phyloP scores from a whole-genome alignment of 2,888 invertebrate species.

The Eumerus sabulonum region DNA sequence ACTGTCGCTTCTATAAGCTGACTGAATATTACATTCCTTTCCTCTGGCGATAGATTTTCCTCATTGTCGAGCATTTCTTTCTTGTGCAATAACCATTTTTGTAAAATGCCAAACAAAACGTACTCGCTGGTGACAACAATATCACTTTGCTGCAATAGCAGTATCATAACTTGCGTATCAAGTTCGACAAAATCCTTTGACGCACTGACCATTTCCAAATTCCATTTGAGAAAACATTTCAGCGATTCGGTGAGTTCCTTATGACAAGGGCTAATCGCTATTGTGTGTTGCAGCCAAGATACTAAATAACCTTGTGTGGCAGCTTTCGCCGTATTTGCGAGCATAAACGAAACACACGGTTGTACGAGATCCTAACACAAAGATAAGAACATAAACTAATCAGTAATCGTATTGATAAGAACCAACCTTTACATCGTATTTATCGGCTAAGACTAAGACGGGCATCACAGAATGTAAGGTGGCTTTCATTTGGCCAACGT shows the following conservation, averaged over 20 bases:
- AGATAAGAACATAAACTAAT: neutral
- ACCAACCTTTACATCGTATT: constrained; percentile 92
- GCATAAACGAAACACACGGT: constrained; percentile 93
- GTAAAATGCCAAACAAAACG: constrained; percentile 86
- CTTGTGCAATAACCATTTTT: constrained; percentile 89
- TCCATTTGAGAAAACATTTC: constrained; percentile 93
- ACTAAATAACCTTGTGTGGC: constrained; percentile 89
- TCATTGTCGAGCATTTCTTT: constrained; percentile 81
- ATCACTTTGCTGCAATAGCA: constrained; percentile 90
- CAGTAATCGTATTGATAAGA: neutral
- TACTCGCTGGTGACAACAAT: constrained; percentile 94
- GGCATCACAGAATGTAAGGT: constrained; percentile 92
- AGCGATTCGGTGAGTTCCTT: constrained; percentile 82
- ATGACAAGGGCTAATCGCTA: constrained; percentile 85
- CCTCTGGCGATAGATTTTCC: constrained; percentile 79
- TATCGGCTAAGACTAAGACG: constrained; percentile 93
- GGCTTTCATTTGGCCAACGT: constrained; percentile 93
- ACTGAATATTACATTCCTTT: constrained; percentile 83
- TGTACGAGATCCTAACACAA: constrained; percentile 86
- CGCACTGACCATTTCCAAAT: constrained; percentile 89
- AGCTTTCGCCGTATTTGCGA: constrained; percentile 90
- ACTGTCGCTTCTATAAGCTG: constrained; percentile 87
- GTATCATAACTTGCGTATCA: constrained; percentile 88
- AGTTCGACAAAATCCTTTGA: constrained; percentile 90
- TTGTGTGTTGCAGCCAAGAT: constrained; percentile 94